Base-by-base conservation (phyloP, 2,888 invertebrate species). In the Bembecia ichneumoniformis region DNA sequence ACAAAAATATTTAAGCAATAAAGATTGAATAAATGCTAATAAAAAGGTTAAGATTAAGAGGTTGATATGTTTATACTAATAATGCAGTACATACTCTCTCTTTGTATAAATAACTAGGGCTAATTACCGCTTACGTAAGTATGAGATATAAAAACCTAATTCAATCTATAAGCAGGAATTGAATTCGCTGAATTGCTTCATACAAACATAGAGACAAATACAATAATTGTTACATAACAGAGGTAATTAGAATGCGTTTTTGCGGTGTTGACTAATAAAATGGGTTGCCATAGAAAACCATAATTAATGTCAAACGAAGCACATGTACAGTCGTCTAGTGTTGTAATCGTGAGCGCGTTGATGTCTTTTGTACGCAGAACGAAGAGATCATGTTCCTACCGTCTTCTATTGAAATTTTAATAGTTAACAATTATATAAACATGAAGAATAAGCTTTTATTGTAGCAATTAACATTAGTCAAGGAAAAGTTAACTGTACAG, bases 311-410 rank as follows among this genome's bases (percentile, higher is more conserved):
- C 40, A 40, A 13, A 1, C 40, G 11, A 5, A n/a, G n/a, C 7
- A 35, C 35, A 35, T 35, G 40, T 40, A 40, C 40, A 11, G 14
- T 14, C 10, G 15, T 15, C 14, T 3, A 40, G 44, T 44, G 15
- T 15, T 10, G 40, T n/a, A 15, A 44, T 16, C 11, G 16, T 16
- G 47, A 49, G 55, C 59, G 58, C 68, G 69, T 70, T 70, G 63
- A 69, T 60, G 60, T 71, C 70, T 67, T 68, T 68, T 71, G 56
- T 60, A 58, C 15, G 10, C 5, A 16, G 3, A 16, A 15, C 7
- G 15, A 15, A 44, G 44, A 11, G 44, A 10, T 13, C 15, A 11
- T 17, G 17, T 44, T 11, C 44, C 17, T 16, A 5, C 44, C 17
- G 44, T 15, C 17, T 44, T 15, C 44, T 44, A 44, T 44, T 14